phyloP scores from a whole-genome alignment of 2,888 invertebrate genomes.

The Proisotoma minuta region DNA sequence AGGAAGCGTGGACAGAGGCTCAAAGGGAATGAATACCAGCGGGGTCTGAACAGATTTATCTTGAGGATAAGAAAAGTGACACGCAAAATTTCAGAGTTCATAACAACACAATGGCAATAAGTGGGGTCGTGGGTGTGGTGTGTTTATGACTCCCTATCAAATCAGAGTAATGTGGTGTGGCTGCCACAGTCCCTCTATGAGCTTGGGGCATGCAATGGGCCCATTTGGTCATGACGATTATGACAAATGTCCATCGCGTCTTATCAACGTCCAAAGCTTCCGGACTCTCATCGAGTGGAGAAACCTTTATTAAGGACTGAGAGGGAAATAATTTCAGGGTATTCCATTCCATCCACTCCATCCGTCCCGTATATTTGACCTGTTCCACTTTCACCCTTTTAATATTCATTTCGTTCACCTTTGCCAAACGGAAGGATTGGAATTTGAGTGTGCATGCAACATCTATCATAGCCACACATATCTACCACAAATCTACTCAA shows the following conservation, averaged over 20 bases:
- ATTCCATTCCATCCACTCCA: conserved; percentile 37
- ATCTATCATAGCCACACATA: conserved; percentile 16
- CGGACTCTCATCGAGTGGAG: conserved; percentile 41
- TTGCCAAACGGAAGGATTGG: conserved; percentile 14
- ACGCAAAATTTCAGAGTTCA: conserved; percentile 36
- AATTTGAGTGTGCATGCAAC: conserved; percentile 1
- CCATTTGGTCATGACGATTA: conserved; percentile 45
- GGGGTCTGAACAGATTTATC: conserved; percentile 41
- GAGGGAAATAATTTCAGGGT: conserved; percentile 30
- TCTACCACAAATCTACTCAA: conserved; percentile 6
- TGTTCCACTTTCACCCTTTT: conserved; percentile 15
- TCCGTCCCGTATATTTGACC: conserved; percentile 24
- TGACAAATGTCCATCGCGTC: conserved; percentile 44
- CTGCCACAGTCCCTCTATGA: conserved; percentile 23
- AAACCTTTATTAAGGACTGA: background rate
- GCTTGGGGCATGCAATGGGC: conserved; percentile 41
- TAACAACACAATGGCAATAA: background rate
- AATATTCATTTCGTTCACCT: background rate
- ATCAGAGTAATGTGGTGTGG: background rate
- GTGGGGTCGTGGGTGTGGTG: background rate
- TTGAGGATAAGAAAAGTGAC: conserved; percentile 44
- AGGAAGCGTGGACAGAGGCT: background rate
- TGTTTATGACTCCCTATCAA: conserved; percentile 1
- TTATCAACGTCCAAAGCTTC: conserved; percentile 44
- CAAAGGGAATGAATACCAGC: background rate